Evolutionary conservation across 2,888 invertebrate genomes (phyloP).

Genomic region (Tetragnatha montana): DNA sequence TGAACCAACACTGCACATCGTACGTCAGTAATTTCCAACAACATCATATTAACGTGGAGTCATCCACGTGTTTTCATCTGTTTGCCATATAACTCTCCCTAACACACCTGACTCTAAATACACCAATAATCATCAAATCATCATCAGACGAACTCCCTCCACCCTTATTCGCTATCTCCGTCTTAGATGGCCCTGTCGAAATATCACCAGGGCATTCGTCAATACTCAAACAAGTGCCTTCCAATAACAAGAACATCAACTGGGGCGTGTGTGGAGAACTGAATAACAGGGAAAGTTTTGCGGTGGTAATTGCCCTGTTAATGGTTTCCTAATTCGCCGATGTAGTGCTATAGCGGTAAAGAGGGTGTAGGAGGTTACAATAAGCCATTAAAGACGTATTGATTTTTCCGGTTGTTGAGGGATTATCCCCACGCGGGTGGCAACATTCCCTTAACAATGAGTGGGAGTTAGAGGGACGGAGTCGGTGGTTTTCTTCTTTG

Average conservation of each 20-base stretch:
- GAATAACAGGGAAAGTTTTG: conserved; percentile 33
- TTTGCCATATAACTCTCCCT: background rate
- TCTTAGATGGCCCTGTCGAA: background rate
- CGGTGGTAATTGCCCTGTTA: conserved; percentile 27
- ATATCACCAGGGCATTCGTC: background rate
- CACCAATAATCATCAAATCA: conserved; percentile 42
- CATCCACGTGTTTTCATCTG: background rate
- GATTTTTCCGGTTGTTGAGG: conserved; percentile 17
- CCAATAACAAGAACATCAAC: conserved; percentile 17
- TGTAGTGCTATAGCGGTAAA: conserved; percentile 34
- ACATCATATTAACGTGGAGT: background rate
- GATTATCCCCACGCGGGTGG: conserved; percentile 19
- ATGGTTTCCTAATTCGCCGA: conserved; percentile 49
- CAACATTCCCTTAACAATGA: background rate
- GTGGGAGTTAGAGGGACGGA: background rate
- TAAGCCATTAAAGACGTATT: conserved; percentile 18
- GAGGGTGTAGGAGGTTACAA: conserved; percentile 8
- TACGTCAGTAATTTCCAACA: too few relatives aligned
- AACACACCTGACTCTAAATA: background rate
- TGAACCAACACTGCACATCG: too few relatives aligned
- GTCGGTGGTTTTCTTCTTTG: background rate
- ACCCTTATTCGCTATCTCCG: conserved; percentile 1
- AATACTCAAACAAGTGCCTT: background rate
- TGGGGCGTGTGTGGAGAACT: background rate
- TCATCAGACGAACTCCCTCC: conserved; percentile 8